Conservation (phyloP, 2,113 vertebrate species). For the Antigone vipio region DNA sequence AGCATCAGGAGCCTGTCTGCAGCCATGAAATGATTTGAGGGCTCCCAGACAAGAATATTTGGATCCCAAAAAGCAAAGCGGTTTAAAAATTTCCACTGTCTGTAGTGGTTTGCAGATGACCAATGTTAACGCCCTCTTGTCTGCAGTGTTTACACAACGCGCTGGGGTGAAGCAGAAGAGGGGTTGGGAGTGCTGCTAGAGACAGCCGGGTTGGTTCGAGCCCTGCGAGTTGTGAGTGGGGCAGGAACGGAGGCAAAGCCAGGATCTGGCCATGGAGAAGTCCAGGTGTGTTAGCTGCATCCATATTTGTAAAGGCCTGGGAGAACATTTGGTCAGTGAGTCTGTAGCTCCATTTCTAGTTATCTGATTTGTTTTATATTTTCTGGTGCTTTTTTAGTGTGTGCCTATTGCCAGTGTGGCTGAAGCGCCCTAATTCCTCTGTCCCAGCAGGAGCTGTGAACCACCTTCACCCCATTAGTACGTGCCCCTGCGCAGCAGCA, state of each 20-base stretch:
- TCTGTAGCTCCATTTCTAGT: neutral
- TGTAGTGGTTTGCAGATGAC: neutral
- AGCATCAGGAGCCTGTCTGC: neutral
- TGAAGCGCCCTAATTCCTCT: neutral
- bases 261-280: neutral
- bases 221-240: neutral
- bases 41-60: neutral
- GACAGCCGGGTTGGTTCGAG: neutral
- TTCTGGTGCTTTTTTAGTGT: neutral
- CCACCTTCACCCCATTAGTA: no score
- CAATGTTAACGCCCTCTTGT: fast-evolving
- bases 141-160: neutral
- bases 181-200: neutral
- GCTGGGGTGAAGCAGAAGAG: neutral
- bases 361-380: fast-evolving
- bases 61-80: neutral
- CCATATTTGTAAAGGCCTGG: neutral
- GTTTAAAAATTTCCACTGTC: neutral
- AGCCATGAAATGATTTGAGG: neutral
- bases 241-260: neutral
- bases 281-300: neutral
- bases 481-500: neutral
- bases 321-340: fast-evolving
- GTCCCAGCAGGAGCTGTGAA: neutral
- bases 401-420: neutral